Conservation (phyloP, 2,113 vertebrate species). For the Amazona vittata region DNA sequence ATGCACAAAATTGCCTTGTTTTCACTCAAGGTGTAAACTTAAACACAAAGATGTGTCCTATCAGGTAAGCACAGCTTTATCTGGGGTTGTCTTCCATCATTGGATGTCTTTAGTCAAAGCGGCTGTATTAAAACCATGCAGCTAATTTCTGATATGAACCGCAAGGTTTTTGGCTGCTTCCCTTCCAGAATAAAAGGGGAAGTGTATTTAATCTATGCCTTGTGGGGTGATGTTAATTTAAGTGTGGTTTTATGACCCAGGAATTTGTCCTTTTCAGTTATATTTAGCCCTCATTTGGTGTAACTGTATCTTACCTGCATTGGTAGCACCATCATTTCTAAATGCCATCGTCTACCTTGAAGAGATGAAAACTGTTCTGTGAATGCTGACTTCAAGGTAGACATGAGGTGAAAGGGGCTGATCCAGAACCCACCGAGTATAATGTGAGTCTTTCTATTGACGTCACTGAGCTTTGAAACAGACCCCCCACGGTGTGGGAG, state of each 20-base stretch:
- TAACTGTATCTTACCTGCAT: neutral
- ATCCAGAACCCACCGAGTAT: neutral
- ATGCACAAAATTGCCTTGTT: neutral
- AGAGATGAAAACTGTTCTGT: neutral
- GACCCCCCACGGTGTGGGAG: neutral
- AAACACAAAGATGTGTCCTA: accelerated
- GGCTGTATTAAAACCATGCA: neutral
- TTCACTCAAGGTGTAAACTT: neutral
- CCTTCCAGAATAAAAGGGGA: neutral
- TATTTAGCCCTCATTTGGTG: neutral
- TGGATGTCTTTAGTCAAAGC: neutral
- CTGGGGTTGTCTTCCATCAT: neutral
- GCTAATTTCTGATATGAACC: neutral
- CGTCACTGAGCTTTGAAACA: neutral
- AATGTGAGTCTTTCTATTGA: neutral
- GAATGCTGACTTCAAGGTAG: neutral
- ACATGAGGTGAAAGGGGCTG: neutral
- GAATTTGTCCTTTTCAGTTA: neutral
- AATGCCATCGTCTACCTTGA: neutral
- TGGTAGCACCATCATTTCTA: neutral
- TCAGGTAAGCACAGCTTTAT: neutral
- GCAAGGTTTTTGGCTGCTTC: neutral
- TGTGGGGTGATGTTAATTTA: neutral
- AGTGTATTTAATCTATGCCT: neutral
- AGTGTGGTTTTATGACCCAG: neutral